Base-by-base conservation (phyloP, 92 coral and sea anemone genomes). In the Zoanthus sansibaricus region DNA sequence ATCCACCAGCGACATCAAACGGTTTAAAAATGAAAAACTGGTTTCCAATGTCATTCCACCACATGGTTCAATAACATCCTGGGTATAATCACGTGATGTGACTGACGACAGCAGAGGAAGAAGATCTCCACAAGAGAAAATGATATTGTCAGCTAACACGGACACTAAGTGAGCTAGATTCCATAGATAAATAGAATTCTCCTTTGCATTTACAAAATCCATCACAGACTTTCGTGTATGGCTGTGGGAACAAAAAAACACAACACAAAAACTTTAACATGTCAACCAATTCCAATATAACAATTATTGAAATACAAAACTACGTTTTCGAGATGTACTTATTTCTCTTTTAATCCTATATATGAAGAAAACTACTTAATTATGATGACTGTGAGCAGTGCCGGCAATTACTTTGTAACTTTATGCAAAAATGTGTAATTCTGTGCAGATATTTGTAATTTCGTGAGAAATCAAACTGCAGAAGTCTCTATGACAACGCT, bases 41-140 rank as follows among this genome's bases (percentile, higher is more conserved):
- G 98, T 95, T 82, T 97, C 99, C 94, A 97, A 92, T 45, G 90
- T 90, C 99, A 97, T 97, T 42, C 99, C 99, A 17, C 99, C 99
- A 76, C 99, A 97, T 15, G 99, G 99, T 76, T 97, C 98, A 86
- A 97, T 97, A 90, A 97, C 99, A 88, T 97, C 99, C 89, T 97
- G 99, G 76, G 97, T 86, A 84, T 92, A 97, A 86, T 97, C 99
- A 89, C 98, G 99, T 83, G 99, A 97, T 25, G 99, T 97, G 47
- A 96, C 99, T 37, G 98, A 94, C 55, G 99, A 97, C 64, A 97
- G 90, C 59, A 97, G 90, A 12, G 99, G 99, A 48, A 97, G 94
- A 68, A 97, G 93, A 77, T 97, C 99, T 74, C 99, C 99, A 56
- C 99, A 97, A 45, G 97, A 97, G 90, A 95, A 95, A 89, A 97